These are phyloP conservation scores for Drosophila maculinotata DNA, from an alignment of 2,888 invertebrate species.

Conservation along the genomic window DNA sequence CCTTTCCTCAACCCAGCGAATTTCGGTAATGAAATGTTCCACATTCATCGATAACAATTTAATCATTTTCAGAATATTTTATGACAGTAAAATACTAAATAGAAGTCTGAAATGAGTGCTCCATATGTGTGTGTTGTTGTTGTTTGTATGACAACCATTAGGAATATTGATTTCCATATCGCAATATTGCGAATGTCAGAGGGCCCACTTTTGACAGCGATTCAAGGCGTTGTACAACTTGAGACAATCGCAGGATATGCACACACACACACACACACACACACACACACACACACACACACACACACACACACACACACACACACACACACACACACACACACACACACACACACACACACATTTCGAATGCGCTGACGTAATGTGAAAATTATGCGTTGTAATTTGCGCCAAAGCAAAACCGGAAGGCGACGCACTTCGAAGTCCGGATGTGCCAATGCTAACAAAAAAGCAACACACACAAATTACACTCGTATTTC, in stretches of 20 bases:
- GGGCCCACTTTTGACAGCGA: slow-evolving; percentile 9
- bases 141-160: slow-evolving; percentile 65
- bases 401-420: slow-evolving; percentile 77
- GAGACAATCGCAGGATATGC: slow-evolving; percentile 41
- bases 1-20: neutral
- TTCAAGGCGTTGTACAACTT: slow-evolving; percentile 9
- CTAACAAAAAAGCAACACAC: slow-evolving; percentile 38
- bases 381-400: slow-evolving; percentile 81
- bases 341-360: neutral
- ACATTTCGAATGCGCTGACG: slow-evolving; percentile 59
- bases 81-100: slow-evolving; percentile 34
- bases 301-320: slow-evolving; percentile 6
- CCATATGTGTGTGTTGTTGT: neutral
- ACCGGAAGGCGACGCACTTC: slow-evolving; percentile 77
- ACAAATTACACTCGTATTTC: slow-evolving; percentile 48
- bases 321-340: slow-evolving; percentile 3
- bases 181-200: slow-evolving; percentile 59
- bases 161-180: slow-evolving; percentile 78
- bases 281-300: slow-evolving; percentile 4
- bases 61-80: slow-evolving; percentile 53
- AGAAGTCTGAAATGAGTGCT: neutral
- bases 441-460: slow-evolving; percentile 52
- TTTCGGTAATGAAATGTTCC: neutral
- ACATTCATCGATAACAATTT: slow-evolving; percentile 35
- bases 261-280: slow-evolving; percentile 19